Percentiles rank a stretch among this genome's conserved stretches.
Conservation (phyloP, 2,888 invertebrate species). For the Acrobasis consociella region DNA sequence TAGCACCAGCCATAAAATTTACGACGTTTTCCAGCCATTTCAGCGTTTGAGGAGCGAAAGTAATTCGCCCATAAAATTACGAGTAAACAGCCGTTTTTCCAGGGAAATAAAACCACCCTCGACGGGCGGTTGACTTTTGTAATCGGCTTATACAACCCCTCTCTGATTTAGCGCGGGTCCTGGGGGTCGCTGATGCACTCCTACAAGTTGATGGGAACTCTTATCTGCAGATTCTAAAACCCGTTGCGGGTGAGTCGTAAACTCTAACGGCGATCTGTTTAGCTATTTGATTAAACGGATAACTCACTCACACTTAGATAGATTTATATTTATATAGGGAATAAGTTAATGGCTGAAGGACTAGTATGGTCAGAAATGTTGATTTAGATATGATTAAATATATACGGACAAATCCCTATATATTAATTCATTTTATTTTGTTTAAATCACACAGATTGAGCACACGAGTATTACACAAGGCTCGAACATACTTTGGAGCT, state of each 20-base stretch:
- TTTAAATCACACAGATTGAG: too few relatives aligned
- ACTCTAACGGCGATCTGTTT: conserved; percentile 40
- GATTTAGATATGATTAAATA: too few relatives aligned
- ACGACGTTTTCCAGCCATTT: conserved; percentile 70
- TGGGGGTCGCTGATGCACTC: conserved; percentile 63
- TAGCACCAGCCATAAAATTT: conserved; percentile 71
- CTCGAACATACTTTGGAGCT: too few relatives aligned
- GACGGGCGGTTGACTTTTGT: conserved; percentile 72
- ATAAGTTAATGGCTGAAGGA: too few relatives aligned
- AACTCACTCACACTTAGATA: conserved; percentile 3
- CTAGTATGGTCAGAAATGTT: too few relatives aligned
- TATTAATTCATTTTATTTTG: too few relatives aligned
- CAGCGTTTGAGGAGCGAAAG: conserved; percentile 76
- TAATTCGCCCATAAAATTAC: conserved; percentile 80
- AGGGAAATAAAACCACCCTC: conserved; percentile 72
- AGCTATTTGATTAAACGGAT: conserved; percentile 20
- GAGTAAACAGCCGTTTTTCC: conserved; percentile 80
- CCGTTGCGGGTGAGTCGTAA: conserved; percentile 79
- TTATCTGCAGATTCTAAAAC: conserved; percentile 79
- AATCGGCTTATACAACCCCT: conserved; percentile 75
- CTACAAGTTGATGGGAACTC: conserved; percentile 76
- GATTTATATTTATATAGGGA: too few relatives aligned
- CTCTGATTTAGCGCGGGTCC: conserved; percentile 57
- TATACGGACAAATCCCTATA: too few relatives aligned
- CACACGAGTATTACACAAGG: too few relatives aligned